Evolutionary conservation across 1,140 invertebrate genomes (phyloP).

Genomic region (Cotesia typhae): DNA sequence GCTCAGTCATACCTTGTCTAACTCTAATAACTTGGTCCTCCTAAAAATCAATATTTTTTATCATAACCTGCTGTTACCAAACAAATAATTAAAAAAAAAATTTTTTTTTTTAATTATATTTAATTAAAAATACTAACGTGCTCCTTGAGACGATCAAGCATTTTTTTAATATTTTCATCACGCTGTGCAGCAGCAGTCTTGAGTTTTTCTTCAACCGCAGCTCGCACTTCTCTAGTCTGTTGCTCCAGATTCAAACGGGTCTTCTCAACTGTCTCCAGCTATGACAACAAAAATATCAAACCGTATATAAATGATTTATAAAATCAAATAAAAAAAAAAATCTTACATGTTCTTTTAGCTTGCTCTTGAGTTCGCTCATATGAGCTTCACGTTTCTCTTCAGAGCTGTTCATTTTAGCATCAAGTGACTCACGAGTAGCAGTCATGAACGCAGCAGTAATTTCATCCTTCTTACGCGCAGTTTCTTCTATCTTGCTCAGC

Average conservation of each 20-base stretch:
- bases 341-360: conserved; percentile 82
- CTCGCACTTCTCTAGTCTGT: conserved; percentile 83
- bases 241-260: conserved; percentile 81
- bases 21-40: conserved; percentile 78
- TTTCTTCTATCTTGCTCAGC: conserved; percentile 87
- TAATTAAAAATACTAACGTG: conserved; percentile 74
- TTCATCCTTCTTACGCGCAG: conserved; percentile 88
- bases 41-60: conserved; percentile 58
- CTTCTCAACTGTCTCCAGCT: conserved; percentile 85
- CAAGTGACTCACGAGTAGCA: conserved; percentile 84
- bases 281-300: conserved; percentile 56
- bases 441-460: conserved; percentile 84
- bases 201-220: conserved; percentile 85
- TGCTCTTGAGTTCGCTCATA: conserved; percentile 85
- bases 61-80: neutral
- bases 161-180: conserved; percentile 87
- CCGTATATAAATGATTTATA: conserved; percentile 3
- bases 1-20: conserved; percentile 70
- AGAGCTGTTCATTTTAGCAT: conserved; percentile 88
- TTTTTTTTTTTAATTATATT: neutral
- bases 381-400: conserved; percentile 89
- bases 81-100: neutral
- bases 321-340: conserved; percentile 6
- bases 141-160: conserved; percentile 87
- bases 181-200: conserved; percentile 83